Evolutionary conservation across 2,113 vertebrate genomes (phyloP).

Genomic region (Anoura caudifer): DNA sequence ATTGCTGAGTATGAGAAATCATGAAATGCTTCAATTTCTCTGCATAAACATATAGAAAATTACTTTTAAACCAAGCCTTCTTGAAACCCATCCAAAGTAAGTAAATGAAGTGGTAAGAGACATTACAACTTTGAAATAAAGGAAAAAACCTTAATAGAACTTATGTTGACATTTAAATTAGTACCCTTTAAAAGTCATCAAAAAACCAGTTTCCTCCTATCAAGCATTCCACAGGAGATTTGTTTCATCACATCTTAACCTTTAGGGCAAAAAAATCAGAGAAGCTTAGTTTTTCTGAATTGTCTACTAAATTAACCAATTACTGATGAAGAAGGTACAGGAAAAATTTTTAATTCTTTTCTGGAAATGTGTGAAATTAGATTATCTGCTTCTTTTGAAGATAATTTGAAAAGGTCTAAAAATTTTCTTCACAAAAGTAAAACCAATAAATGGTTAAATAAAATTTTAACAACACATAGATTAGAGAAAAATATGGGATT

Average conservation of each 20-base stretch:
- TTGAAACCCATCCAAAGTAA: constrained; percentile 46
- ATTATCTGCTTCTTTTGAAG: constrained; percentile 37
- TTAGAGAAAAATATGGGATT: neutral
- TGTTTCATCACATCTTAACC: constrained; percentile 53
- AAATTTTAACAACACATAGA: constrained; percentile 20
- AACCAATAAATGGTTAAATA: constrained; percentile 21
- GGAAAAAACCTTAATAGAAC: constrained; percentile 41
- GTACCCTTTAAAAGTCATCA: constrained; percentile 43
- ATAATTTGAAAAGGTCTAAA: constrained; percentile 54
- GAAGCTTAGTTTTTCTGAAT: constrained; percentile 32
- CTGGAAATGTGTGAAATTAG: constrained; percentile 52
- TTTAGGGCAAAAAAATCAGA: neutral
- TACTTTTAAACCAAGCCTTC: constrained; percentile 36
- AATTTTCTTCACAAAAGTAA: constrained; percentile 23
- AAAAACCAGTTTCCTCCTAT: constrained; percentile 39
- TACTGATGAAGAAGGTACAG: constrained; percentile 18
- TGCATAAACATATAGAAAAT: constrained; percentile 29
- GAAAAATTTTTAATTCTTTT: constrained; percentile 7
- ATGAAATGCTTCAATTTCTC: neutral
- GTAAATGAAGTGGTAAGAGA: constrained; percentile 19
- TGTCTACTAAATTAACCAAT: constrained; percentile 17
- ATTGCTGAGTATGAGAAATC: neutral
- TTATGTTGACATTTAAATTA: constrained; percentile 66
- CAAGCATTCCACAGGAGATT: neutral
- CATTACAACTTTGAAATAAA: constrained; percentile 51